These are phyloP conservation scores for Chelon auratus DNA, from an alignment of 2,797 vertebrate genomes.

Conservation along the genomic window DNA sequence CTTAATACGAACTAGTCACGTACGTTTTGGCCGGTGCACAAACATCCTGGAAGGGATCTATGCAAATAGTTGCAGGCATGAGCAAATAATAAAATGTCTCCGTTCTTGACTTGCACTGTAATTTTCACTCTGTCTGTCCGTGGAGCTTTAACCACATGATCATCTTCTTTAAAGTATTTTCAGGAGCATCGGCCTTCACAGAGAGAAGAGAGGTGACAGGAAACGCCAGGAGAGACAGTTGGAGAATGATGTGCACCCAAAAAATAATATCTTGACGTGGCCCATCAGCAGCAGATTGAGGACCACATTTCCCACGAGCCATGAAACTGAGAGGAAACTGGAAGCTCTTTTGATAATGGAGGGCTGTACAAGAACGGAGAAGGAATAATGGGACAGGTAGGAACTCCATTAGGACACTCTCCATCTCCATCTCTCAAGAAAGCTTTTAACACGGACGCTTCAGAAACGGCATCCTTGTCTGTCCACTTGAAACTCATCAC, in stretches of 20 bases:
- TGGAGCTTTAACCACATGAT: no score
- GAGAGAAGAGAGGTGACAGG: background rate
- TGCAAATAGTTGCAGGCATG: no score
- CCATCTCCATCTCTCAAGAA: slow-evolving; percentile 4
- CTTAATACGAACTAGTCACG: no score
- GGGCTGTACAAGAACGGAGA: background rate
- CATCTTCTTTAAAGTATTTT: background rate
- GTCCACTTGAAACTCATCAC: slow-evolving; percentile 9
- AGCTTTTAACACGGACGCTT: slow-evolving; percentile 14
- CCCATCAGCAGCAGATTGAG: background rate
- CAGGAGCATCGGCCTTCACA: background rate
- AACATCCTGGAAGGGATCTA: no score
- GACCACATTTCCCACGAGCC: slow-evolving; percentile 4
- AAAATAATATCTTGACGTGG: background rate
- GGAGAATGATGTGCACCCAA: background rate
- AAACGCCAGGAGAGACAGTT: background rate
- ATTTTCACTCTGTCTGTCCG: no score
- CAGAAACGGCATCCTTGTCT: slow-evolving; percentile 15
- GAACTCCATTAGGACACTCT: slow-evolving; percentile 14
- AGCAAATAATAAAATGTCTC: no score
- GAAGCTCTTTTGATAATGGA: slow-evolving; percentile 18
- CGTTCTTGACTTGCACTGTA: no score
- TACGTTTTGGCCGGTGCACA: no score
- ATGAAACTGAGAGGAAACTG: background rate
- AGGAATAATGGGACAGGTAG: background rate